phyloP scores from a whole-genome alignment of 2,797 vertebrate species.

The Dromococcyx pavoninus region DNA sequence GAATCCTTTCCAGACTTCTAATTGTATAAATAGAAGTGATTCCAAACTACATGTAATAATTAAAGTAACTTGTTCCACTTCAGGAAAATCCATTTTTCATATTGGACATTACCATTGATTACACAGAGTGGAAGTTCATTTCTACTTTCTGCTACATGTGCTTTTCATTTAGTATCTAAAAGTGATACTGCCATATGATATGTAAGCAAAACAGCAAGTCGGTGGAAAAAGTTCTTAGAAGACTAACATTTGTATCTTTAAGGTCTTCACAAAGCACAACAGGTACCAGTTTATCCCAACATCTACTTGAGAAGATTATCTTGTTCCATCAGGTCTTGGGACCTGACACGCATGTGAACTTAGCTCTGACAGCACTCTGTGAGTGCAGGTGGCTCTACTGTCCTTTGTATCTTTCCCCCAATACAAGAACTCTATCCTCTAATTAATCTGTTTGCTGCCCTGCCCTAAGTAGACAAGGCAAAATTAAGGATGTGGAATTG shows the following conservation, averaged over 20 bases:
- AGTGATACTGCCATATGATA: constrained; percentile 45
- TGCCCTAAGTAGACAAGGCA: not conserved
- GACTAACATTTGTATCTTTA: not conserved
- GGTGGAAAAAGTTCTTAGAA: constrained; percentile 30
- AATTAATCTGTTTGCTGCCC: not conserved
- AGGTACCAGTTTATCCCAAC: not conserved
- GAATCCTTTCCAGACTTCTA: constrained; percentile 58
- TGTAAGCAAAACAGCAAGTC: constrained; percentile 22
- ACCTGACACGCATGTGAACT: not conserved
- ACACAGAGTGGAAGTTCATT: constrained; percentile 9
- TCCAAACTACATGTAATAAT: constrained; percentile 69
- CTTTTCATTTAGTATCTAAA: constrained; percentile 70
- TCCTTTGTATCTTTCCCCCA: not conserved
- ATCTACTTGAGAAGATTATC: not conserved
- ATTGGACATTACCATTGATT: constrained; percentile 33
- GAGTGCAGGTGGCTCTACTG: not conserved
- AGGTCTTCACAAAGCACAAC: not conserved
- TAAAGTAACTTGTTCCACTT: constrained; percentile 60
- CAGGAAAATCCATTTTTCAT: constrained; percentile 65
- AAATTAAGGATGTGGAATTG: not conserved
- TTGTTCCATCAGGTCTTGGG: not conserved
- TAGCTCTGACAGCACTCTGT: not conserved
- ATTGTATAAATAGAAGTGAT: constrained; percentile 69
- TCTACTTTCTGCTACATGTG: constrained; percentile 56
- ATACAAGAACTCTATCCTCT: not conserved